phyloP scores from a whole-genome alignment of 2,113 vertebrate species.

The Bos javanicus region DNA sequence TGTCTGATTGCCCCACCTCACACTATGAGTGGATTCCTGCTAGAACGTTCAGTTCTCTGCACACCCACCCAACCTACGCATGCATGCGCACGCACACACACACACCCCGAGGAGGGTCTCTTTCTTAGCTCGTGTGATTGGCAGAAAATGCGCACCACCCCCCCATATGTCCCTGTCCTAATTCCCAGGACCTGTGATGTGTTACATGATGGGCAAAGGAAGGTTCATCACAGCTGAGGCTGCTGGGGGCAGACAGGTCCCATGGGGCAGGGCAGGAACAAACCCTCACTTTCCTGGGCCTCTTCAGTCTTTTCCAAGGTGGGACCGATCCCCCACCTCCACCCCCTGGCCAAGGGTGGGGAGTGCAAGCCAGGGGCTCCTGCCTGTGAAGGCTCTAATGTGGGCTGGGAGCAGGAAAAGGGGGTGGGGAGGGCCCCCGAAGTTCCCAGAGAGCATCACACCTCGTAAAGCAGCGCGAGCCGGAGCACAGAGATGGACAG shows the following conservation, averaged over 20 bases:
- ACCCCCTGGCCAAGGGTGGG: neutral
- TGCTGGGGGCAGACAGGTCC: neutral
- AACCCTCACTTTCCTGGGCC: neutral
- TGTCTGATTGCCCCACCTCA: neutral
- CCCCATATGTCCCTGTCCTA: fast-evolving
- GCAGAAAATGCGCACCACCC: neutral
- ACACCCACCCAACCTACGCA: neutral
- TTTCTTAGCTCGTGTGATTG: neutral
- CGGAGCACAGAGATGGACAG: constrained; percentile 73
- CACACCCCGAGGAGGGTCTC: neutral
- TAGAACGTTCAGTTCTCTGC: neutral
- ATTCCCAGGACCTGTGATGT: no score
- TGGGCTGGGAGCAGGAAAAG: constrained; percentile 76
- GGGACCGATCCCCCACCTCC: neutral
- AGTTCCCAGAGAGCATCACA: constrained; percentile 79
- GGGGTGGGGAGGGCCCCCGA: constrained; percentile 43
- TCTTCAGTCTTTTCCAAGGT: neutral
- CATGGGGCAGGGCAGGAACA: fast-evolving
- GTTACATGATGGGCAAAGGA: neutral
- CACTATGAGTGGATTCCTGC: neutral
- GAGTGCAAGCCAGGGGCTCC: neutral
- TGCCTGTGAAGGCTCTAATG: constrained; percentile 66
- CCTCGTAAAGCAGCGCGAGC: constrained; percentile 80
- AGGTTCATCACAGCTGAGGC: neutral
- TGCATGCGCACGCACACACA: fast-evolving